phyloP scores from a whole-genome alignment of 2,888 invertebrate species.

The Macropis europaea region DNA sequence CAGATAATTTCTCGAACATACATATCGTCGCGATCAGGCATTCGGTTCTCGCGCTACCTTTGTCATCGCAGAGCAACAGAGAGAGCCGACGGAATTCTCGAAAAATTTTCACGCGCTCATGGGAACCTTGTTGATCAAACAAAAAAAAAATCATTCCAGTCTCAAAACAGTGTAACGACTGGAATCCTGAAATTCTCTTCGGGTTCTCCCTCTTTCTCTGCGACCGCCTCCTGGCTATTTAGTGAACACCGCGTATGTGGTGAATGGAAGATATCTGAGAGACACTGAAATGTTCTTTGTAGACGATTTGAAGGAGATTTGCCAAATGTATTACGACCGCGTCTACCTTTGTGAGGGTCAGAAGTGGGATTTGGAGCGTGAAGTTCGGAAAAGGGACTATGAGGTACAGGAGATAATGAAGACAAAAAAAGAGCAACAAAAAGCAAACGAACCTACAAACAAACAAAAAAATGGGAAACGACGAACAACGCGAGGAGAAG shows the following conservation, averaged over 20 bases:
- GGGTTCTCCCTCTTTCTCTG: constrained; percentile 16
- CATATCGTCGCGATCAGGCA: constrained; percentile 29
- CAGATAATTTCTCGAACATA: constrained; percentile 9
- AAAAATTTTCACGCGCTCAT: neutral
- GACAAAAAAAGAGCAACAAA: constrained; percentile 26
- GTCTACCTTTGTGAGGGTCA: constrained; percentile 98
- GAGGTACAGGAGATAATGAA: constrained; percentile 87
- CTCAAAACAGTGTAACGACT: no score
- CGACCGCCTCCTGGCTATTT: constrained; percentile 39
- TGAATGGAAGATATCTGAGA: constrained; percentile 58
- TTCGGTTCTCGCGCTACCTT: constrained; percentile 39
- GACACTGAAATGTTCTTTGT: constrained; percentile 81
- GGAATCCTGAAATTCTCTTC: no score
- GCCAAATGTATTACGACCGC: constrained; percentile 98
- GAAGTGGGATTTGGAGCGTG: constrained; percentile 99
- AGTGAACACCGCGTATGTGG: constrained; percentile 40
- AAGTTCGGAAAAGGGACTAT: constrained; percentile 99
- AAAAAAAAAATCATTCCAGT: neutral
- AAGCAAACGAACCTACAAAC: neutral
- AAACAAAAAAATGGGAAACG: constrained; percentile 37
- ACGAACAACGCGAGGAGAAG: constrained; percentile 64
- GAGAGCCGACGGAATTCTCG: constrained; percentile 19
- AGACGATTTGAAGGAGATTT: constrained; percentile 94
- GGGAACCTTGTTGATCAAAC: neutral
- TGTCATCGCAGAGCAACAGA: constrained; percentile 42